A percentile compares a stretch with the other conserved stretches of the same genome.
These are phyloP conservation scores for Brachycybe producta DNA, from an alignment of 2,888 invertebrate genomes.

Conservation along the genomic window DNA sequence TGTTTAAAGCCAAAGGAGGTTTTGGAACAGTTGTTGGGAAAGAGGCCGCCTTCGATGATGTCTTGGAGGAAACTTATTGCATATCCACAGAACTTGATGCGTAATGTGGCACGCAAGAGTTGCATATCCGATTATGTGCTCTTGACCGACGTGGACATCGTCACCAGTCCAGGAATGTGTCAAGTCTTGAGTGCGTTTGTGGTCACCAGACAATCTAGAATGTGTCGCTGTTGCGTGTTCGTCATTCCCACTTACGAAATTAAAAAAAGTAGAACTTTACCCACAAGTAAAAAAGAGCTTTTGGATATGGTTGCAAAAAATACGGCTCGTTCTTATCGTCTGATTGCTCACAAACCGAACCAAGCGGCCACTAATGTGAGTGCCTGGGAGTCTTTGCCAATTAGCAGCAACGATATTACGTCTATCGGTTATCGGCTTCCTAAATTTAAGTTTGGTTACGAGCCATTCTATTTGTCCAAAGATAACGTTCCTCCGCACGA, in stretches of 20 bases:
- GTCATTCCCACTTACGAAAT: slow-evolving; percentile 83
- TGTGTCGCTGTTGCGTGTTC: slow-evolving; percentile 52
- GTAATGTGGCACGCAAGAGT: slow-evolving; percentile 69
- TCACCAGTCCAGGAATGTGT: slow-evolving; percentile 62
- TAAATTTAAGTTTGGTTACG: slow-evolving; percentile 63
- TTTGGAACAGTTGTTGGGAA: slow-evolving; percentile 45
- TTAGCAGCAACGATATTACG: slow-evolving; percentile 46
- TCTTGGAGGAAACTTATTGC: slow-evolving; percentile 61
- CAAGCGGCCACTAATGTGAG: slow-evolving; percentile 84
- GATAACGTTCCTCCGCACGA: slow-evolving; percentile 64
- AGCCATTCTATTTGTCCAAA: slow-evolving; percentile 77
- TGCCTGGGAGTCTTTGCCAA: slow-evolving; percentile 41
- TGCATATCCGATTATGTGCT: slow-evolving; percentile 65
- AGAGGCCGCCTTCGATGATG: slow-evolving; percentile 47
- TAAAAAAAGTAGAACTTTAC: slow-evolving; percentile 60
- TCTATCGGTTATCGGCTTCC: slow-evolving; percentile 77
- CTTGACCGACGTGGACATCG: slow-evolving; percentile 75
- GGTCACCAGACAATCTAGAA: neutral
- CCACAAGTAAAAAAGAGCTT: slow-evolving; percentile 62
- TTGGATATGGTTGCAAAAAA: slow-evolving; percentile 61
- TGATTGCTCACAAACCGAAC: slow-evolving; percentile 81
- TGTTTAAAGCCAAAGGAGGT: neutral
- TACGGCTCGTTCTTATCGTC: slow-evolving; percentile 74
- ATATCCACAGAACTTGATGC: slow-evolving; percentile 78
- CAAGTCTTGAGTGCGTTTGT: slow-evolving; percentile 33